A percentile compares a stretch with the other conserved stretches of the same genome.
phyloP scores from a whole-genome alignment of 2,113 vertebrate genomes.

The Megalops atlanticus region DNA sequence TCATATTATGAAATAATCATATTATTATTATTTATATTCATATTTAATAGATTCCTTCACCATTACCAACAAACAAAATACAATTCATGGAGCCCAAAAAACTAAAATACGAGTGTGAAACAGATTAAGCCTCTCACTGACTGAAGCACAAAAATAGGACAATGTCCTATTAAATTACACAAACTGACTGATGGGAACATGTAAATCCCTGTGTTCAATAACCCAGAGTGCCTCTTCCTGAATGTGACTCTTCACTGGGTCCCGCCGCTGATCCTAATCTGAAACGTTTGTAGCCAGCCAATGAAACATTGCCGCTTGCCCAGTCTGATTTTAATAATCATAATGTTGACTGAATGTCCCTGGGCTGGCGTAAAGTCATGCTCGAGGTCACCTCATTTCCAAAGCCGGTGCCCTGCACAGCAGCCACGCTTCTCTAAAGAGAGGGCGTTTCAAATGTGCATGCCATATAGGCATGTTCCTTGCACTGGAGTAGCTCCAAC shows the following conservation, averaged over 20 bases:
- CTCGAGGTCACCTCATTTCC: neutral
- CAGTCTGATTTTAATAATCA: neutral
- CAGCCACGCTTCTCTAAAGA: neutral
- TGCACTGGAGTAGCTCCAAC: too few species aligned
- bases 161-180: conserved; percentile 21
- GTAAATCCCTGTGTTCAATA: conserved; percentile 43
- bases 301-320: neutral
- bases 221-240: conserved; percentile 14
- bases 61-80: too few species aligned
- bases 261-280: neutral
- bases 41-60: too few species aligned
- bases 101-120: too few species aligned
- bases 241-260: neutral
- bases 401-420: neutral
- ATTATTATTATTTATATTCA: too few species aligned
- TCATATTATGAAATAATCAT: too few species aligned
- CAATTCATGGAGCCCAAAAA: too few species aligned
- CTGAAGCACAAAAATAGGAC: neutral
- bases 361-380: neutral
- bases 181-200: conserved; percentile 47
- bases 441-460: neutral
- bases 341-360: neutral
- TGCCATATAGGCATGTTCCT: neutral
- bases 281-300: neutral
- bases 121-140: too few species aligned